Base-by-base conservation (phyloP, 2,888 invertebrate genomes). In the Julus scandinavius region DNA sequence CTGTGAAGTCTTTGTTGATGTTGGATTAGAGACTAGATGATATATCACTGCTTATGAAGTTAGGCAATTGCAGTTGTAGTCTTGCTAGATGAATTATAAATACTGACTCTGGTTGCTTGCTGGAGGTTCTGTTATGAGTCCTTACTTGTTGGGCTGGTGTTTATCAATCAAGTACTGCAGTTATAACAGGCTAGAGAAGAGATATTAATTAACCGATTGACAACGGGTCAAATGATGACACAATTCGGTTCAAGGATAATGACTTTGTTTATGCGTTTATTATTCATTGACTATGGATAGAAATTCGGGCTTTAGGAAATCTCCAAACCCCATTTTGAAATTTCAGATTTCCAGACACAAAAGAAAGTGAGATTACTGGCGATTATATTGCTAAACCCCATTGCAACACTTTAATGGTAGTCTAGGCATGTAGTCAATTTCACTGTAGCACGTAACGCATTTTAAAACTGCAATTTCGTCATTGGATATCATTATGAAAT, bases 121-220 rank as follows among this genome's bases (percentile, higher is more conserved):
- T 3, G 17, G 15, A 1, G n/a, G n/a, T 63, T 63, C 4, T 20
- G 63, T n/a, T 63, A 6, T n/a, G n/a, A 20, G 20, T 20, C 63
- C n/a, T 63, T 20, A 9, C 6, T 4, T 63, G n/a, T 63, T 20
- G 63, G 20, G 20, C 63, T 63, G 63, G n/a, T 20, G 20, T 20
- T 63, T 63, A n/a, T 63, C 63, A 63, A 63, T 63, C 63, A 63
- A 54, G 63, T n/a, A 7, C 7, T 20, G 63, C 63, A 20, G 63
- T 63, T 20, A 63, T 63, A n/a, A 63, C 63, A 63, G 6, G 20
- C 63, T 20, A n/a, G 63, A 63, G 20, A 63, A 63, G 20, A 63
- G 63, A 63, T n/a, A 63, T 63, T 63, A n/a, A 63, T 63, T 63
- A 63, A 63, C 63, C 63, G 20, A 63, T 63, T 63, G 20, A 63